Base-by-base conservation (phyloP, 2,888 invertebrate species). In the Rhynchonema sp. region DNA sequence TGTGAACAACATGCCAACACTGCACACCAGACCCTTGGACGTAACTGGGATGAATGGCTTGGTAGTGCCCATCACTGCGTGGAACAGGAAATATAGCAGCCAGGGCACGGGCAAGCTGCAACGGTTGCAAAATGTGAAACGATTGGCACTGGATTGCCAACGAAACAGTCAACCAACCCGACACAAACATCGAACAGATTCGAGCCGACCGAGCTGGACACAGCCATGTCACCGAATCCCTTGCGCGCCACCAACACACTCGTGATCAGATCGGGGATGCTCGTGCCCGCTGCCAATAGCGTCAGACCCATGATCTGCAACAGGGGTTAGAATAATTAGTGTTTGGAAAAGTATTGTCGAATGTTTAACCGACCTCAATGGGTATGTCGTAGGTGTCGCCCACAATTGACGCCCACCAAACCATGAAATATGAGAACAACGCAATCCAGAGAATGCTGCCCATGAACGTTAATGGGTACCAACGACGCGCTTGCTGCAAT, bases 151-250 rank as follows among this genome's bases (percentile, higher is more conserved):
- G n/a, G n/a, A n/a, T n/a, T n/a, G 13, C 13, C 38, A 9, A 9
- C 13, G 9, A 56, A 17, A 23, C 26, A 22, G n/a, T 26, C 20
- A 17, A 81, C 87, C 83, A 75, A 92, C 92, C 94, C 94, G 76
- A 96, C 91, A 74, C 92, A 92, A 74, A 96, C 90, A 80, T 96
- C 94, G 79, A 96, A 96, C 74, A 96, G 90, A 79, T 96, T 96
- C 79, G 91, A 91, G 73, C 96, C 96, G 67, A 96, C 90, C 59
- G 94, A 94, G 73, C 91, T 92, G 68, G 92, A 92, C 62, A 96
- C 94, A 64, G 94, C 94, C 96, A 96, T 96, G 77, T 96, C 94
- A 62, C 94, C 96, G 75, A 91, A 88, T 62, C 96, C 96, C 78
- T 96, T 96, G 70, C 92, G 83, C 63, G 94, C 94, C 65, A 96